Base-by-base conservation (phyloP, 2,888 invertebrate species). In the Eudasyphora cyanicolor region DNA sequence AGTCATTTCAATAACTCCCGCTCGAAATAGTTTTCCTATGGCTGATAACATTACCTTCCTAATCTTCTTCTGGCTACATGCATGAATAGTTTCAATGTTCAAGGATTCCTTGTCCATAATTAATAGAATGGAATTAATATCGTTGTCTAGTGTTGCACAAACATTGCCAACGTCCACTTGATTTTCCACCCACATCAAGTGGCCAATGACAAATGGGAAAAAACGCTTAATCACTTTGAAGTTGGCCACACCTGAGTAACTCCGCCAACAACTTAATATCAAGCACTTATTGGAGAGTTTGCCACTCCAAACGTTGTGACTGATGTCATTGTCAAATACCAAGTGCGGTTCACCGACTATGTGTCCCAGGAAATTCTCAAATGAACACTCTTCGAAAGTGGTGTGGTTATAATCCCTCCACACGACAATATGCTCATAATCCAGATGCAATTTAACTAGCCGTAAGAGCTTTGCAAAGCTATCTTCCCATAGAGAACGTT, bases 1-100 rank as follows among this genome's bases (percentile, higher is more conserved):
- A 6, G 88, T 86, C 27, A 89, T 17, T 42, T 79, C 24, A 0
- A 38, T 19, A 69, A 57, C 49, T 3, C 51, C 51, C 17, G 67
- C 71, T 0, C 17, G 10, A 3, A 81, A 73, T 10, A 76, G 10
- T 24, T 17, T 14, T 14, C 3, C 5, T 7, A 67, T 24, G 42
- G 12, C 4, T 1, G n/a, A 14, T 14, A 10, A 21, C 1, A 12
- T 0, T 12, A 14, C 1, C 1, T 32, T 10, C 12, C 12, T 17
- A 7, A 0, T 3, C 7, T 32, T 27, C 17, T 78, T 35, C 1
- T 21, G 19, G 42, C 76, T 67, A 19, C 81, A 84, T 10, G 19
- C 60, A 1, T 76, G 67, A 2, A 32, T 10, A 0, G 4, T 17
- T 10, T 19, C 32, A 1, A 6, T 29, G 0, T 17, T 10, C 0